Evolutionary conservation across 2,888 invertebrate species (phyloP).

Genomic region (Melanotus villosus): DNA sequence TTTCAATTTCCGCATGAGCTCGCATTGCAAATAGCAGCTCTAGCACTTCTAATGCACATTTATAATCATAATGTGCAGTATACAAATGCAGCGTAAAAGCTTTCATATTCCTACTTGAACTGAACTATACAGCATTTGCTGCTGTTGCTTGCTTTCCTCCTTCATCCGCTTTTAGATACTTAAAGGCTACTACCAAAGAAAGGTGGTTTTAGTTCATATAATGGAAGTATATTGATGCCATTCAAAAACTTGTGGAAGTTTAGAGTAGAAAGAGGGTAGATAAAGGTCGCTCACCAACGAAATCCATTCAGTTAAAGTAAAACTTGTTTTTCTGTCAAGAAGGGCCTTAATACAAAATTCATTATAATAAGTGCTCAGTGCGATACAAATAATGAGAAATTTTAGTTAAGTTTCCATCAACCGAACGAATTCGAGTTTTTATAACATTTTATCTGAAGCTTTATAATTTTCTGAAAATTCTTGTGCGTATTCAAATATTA

Average conservation of each 20-base stretch:
- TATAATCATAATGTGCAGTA: slow-evolving; percentile 13
- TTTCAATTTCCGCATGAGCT: background rate
- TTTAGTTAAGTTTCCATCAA: too few species aligned
- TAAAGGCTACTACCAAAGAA: slow-evolving; percentile 11
- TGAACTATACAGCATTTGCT: background rate
- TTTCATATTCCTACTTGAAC: slow-evolving; percentile 7
- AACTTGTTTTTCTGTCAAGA: background rate
- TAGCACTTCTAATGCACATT: background rate
- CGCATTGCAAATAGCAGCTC: background rate
- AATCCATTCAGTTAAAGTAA: slow-evolving; percentile 1
- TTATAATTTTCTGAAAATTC: too few species aligned
- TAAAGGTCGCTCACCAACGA: slow-evolving; percentile 7
- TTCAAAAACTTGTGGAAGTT: slow-evolving; percentile 28
- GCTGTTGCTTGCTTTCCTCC: background rate
- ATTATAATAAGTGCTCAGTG: background rate
- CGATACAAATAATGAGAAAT: background rate
- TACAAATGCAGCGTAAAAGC: slow-evolving; percentile 15
- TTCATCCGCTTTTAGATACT: slow-evolving; percentile 25
- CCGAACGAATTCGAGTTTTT: too few species aligned
- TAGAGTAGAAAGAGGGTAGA: slow-evolving; percentile 14
- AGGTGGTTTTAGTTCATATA: slow-evolving; percentile 20
- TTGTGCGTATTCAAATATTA: too few species aligned
- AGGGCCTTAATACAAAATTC: slow-evolving; percentile 1
- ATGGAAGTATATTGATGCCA: slow-evolving; percentile 23
- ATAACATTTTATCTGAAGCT: too few species aligned